Evolutionary conservation across 2,797 vertebrate species (phyloP).

Genomic region (Buceros bicornis): DNA sequence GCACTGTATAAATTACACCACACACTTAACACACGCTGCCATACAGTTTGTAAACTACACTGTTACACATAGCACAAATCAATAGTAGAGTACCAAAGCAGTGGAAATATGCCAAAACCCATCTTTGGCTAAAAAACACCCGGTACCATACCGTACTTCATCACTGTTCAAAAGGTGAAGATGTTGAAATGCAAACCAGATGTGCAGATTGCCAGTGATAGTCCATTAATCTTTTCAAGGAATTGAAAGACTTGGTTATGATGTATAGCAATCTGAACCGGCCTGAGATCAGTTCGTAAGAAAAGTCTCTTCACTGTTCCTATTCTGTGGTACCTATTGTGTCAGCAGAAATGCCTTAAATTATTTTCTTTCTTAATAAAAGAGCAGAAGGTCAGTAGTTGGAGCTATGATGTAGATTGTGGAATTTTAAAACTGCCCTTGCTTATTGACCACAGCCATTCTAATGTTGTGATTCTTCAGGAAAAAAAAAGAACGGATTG

Average conservation of each 20-base stretch:
- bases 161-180: background rate
- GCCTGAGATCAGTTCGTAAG: background rate
- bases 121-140: background rate
- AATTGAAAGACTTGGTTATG: background rate
- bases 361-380: background rate
- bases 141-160: background rate
- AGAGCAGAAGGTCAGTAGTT: background rate
- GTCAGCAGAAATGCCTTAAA: background rate
- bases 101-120: background rate
- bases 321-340: background rate
- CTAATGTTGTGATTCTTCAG: background rate
- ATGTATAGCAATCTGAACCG: background rate
- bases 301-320: background rate
- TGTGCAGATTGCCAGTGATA: background rate
- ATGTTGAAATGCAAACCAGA: background rate
- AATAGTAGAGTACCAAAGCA: background rate
- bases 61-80: background rate
- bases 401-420: background rate
- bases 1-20: background rate
- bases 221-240: background rate
- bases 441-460: background rate
- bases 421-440: background rate
- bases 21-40: background rate
- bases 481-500: accelerated
- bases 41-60: background rate